Percentiles rank a stretch among this genome's conserved stretches.
These are phyloP conservation scores for Pipra filicauda DNA, from an alignment of 2,113 vertebrate genomes.

Conservation along the genomic window DNA sequence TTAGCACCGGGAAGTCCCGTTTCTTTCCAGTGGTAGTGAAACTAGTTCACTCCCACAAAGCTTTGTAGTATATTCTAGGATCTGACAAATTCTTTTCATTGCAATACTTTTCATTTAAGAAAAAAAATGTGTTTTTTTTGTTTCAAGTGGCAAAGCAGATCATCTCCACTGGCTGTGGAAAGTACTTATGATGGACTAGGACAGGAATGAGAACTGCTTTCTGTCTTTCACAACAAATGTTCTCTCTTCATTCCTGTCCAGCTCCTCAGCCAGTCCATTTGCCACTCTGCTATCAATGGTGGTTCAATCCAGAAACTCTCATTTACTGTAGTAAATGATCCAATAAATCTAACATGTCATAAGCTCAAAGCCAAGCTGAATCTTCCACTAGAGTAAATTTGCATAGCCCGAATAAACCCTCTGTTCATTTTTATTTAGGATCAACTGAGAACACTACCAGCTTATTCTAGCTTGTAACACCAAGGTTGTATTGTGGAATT, in stretches of 20 bases:
- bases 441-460: neutral
- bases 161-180: neutral
- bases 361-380: neutral
- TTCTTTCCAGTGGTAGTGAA: neutral
- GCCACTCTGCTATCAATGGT: neutral
- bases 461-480: neutral
- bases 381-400: neutral
- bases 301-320: neutral
- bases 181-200: neutral
- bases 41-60: neutral
- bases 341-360: slow-evolving; percentile 23
- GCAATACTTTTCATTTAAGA: neutral
- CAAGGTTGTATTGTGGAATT: neutral
- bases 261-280: neutral
- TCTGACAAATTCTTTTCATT: neutral
- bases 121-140: neutral
- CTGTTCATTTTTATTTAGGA: neutral
- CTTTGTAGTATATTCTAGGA: neutral
- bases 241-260: neutral
- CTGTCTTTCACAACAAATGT: neutral
- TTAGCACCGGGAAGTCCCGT: neutral
- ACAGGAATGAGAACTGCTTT: neutral
- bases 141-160: neutral
- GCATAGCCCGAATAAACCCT: neutral
- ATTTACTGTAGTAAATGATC: slow-evolving; percentile 17